Evolutionary conservation across 1,140 invertebrate genomes (phyloP).

Genomic region (Drosophila varians): DNA sequence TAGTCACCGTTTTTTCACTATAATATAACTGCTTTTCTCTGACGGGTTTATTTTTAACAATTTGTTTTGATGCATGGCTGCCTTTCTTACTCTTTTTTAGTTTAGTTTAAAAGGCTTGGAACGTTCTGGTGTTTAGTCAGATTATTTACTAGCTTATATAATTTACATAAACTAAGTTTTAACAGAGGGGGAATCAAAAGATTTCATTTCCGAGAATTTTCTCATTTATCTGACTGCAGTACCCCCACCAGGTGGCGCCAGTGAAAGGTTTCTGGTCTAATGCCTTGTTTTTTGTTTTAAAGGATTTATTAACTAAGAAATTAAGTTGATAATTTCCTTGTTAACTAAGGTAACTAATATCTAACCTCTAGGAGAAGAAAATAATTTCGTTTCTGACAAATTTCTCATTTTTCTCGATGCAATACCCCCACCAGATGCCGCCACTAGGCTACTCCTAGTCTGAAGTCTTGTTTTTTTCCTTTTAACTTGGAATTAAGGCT

Average conservation of each 20-base stretch:
- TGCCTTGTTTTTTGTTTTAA: neutral
- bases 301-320: neutral
- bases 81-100: neutral
- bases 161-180: neutral
- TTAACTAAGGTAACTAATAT: neutral
- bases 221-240: conserved; percentile 3
- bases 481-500: neutral
- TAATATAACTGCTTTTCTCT: neutral
- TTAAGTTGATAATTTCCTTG: neutral
- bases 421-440: neutral
- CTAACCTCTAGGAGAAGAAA: neutral
- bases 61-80: neutral
- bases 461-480: neutral
- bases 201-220: neutral
- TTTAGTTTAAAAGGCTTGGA: too few species aligned
- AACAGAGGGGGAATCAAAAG: neutral
- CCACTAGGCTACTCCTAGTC: neutral
- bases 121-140: neutral
- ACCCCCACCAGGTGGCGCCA: conserved; percentile 3
- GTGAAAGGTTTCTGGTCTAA: neutral
- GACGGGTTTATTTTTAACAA: conserved; percentile 1
- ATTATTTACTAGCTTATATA: neutral
- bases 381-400: conserved; percentile 3
- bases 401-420: conserved; percentile 7
- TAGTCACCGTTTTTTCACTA: neutral